Evolutionary conservation across 2,797 vertebrate species (phyloP).

Genomic region (Melopsittacus undulatus): DNA sequence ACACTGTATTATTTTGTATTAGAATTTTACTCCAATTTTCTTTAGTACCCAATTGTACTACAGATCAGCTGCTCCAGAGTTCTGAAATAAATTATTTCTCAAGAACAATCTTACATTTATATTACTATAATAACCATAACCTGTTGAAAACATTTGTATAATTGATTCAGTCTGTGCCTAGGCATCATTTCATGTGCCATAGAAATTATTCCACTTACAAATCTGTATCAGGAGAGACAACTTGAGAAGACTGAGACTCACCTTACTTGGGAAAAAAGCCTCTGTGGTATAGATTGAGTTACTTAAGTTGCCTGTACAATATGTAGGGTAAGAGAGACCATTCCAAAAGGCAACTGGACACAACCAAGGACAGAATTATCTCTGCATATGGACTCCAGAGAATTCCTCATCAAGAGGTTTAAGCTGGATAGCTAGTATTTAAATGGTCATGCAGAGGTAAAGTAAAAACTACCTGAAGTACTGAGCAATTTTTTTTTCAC

Average conservation of each 20-base stretch:
- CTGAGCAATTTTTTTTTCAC: background rate
- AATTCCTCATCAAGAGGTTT: background rate
- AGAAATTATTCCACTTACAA: background rate
- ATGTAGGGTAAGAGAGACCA: background rate
- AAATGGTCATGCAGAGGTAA: background rate
- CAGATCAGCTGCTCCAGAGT: background rate
- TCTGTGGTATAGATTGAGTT: background rate
- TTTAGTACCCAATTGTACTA: background rate
- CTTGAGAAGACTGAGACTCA: background rate
- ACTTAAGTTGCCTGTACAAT: background rate
- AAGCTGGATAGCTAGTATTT: background rate
- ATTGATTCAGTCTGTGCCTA: background rate
- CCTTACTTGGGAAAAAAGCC: background rate
- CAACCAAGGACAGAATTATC: background rate
- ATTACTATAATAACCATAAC: background rate
- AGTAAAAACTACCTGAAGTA: background rate
- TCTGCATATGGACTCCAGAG: background rate
- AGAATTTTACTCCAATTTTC: background rate
- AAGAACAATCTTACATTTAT: background rate
- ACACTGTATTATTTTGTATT: background rate
- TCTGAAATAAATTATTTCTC: background rate
- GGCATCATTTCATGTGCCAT: accelerated
- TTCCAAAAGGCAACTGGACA: background rate
- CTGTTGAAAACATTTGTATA: background rate
- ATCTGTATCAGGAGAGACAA: background rate